These are phyloP conservation scores for Bothrops jararaca DNA, from an alignment of 2,113 vertebrate species.

Conservation along the genomic window DNA sequence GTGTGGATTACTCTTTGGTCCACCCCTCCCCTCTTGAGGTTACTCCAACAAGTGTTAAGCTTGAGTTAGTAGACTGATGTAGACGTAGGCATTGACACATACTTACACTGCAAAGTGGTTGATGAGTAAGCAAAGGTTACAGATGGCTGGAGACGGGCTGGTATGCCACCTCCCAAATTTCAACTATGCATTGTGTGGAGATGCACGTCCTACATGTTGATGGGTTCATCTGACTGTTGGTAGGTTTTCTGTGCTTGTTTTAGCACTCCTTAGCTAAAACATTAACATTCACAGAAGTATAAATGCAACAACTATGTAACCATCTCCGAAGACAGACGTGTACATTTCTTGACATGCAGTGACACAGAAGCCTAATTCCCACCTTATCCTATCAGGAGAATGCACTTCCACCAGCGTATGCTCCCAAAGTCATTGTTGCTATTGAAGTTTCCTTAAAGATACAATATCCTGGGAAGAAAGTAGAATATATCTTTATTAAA, in stretches of 20 bases:
- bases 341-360: background rate
- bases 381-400: background rate
- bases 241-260: background rate
- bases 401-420: background rate
- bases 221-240: background rate
- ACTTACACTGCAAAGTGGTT: background rate
- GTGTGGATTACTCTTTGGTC: background rate
- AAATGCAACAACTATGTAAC: background rate
- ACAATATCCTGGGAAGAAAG: background rate
- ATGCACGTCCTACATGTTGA: background rate
- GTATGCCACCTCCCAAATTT: background rate
- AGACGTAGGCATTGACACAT: background rate
- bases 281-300: background rate
- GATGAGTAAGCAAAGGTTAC: background rate
- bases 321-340: background rate
- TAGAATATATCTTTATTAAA: background rate
- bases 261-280: background rate
- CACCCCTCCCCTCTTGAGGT: background rate
- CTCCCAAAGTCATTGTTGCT: background rate
- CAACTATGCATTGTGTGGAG: background rate
- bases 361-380: background rate
- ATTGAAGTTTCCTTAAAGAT: background rate
- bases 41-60: background rate
- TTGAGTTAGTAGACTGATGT: background rate
- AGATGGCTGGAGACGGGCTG: background rate